Evolutionary conservation across 2,797 vertebrate genomes (phyloP).

Genomic region (Pygocentrus nattereri): DNA sequence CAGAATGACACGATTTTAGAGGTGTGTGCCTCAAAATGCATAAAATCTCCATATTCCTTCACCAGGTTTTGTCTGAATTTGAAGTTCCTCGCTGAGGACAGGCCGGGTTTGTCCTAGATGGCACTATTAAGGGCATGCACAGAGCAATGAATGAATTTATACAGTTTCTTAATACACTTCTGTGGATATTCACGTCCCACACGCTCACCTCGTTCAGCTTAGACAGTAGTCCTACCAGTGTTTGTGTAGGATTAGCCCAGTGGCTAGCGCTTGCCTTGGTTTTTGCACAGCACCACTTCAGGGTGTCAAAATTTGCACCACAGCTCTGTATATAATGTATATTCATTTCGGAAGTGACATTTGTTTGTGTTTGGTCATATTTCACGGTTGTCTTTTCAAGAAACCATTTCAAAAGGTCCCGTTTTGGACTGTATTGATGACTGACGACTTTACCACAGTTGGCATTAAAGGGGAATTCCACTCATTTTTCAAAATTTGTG

Average conservation of each 20-base stretch:
- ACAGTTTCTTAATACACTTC: neutral
- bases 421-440: neutral
- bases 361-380: neutral
- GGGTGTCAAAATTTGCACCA: neutral
- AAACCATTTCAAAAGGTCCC: neutral
- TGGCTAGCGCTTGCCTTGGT: conserved; percentile 4
- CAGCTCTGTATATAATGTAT: conserved; percentile 12
- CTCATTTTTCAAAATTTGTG: too few species aligned
- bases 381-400: neutral
- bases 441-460: neutral
- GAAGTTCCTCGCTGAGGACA: neutral
- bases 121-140: conserved; percentile 8
- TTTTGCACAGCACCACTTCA: conserved; percentile 14
- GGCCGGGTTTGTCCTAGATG: neutral
- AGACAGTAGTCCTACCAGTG: neutral
- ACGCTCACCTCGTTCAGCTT: neutral
- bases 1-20: too few species aligned
- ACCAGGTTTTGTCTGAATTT: neutral
- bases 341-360: neutral
- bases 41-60: neutral
- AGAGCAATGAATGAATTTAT: conserved; percentile 11
- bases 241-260: neutral
- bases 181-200: neutral
- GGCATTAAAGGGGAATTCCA: neutral
- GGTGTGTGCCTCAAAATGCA: neutral